Evolutionary conservation across 2,888 invertebrate genomes (phyloP).

Genomic region (Imbricaverruca yamaguchii): DNA sequence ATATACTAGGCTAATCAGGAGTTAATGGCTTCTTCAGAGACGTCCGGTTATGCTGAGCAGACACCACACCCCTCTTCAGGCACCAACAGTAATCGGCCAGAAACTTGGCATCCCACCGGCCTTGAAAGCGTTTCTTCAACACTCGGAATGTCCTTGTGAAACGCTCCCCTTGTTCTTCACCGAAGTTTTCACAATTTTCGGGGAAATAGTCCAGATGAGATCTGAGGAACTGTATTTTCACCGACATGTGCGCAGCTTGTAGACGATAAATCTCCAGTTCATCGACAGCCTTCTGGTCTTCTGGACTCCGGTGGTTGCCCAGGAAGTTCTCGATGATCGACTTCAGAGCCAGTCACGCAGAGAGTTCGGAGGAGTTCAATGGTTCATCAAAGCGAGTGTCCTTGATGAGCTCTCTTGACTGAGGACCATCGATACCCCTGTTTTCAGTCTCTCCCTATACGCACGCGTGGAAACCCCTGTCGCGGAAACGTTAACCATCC

Average conservation of each 20-base stretch:
- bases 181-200: slow-evolving; percentile 38
- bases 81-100: slow-evolving; percentile 37
- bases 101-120: slow-evolving; percentile 36
- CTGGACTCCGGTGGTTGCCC: slow-evolving; percentile 15
- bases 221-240: slow-evolving; percentile 39
- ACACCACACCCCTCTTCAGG: no score
- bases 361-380: no score
- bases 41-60: no score
- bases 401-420: no score
- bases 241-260: slow-evolving; percentile 38
- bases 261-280: slow-evolving; percentile 23
- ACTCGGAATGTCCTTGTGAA: slow-evolving; percentile 38
- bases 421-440: no score
- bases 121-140: slow-evolving; percentile 38
- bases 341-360: no score
- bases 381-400: no score
- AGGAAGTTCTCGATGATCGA: background rate
- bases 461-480: no score
- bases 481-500: no score
- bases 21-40: no score
- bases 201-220: slow-evolving; percentile 40
- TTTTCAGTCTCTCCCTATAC: no score
- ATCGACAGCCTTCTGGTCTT: background rate
- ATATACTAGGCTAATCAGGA: no score
- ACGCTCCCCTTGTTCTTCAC: slow-evolving; percentile 40